phyloP scores from a whole-genome alignment of 1,140 invertebrate genomes.

The Rhizoglyphus robini region DNA sequence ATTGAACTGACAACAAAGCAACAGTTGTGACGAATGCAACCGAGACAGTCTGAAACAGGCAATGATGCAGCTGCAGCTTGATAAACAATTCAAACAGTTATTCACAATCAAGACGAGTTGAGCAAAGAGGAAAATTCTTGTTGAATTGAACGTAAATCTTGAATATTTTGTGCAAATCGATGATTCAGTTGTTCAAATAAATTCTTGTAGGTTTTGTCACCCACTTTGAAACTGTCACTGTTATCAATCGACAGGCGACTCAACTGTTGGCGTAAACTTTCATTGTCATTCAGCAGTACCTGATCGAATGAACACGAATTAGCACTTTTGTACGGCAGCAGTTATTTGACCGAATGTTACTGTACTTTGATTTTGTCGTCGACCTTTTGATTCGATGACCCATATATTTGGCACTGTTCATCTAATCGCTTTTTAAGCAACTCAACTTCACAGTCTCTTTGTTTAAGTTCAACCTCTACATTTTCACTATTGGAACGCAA shows the following conservation, averaged over 20 bases:
- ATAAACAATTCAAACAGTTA: too few relatives aligned
- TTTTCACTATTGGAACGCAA: constrained; percentile 57
- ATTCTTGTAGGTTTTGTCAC: constrained; percentile 66
- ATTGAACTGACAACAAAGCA: too few relatives aligned
- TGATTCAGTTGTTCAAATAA: constrained; percentile 69
- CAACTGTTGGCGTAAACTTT: constrained; percentile 51
- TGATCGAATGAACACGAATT: constrained; percentile 11
- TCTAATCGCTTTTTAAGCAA: constrained; percentile 24
- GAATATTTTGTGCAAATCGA: constrained; percentile 64
- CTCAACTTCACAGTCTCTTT: constrained; percentile 48
- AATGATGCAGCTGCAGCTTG: too few relatives aligned
- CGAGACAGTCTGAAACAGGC: too few relatives aligned
- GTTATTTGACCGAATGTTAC: background rate
- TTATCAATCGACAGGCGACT: constrained; percentile 60
- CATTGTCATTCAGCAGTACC: constrained; percentile 50
- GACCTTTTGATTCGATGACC: constrained; percentile 24
- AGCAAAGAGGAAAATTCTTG: constrained; percentile 59
- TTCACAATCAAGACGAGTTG: constrained; percentile 26
- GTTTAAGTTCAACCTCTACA: constrained; percentile 53
- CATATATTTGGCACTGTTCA: constrained; percentile 22
- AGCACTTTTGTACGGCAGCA: background rate
- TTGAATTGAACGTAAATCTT: constrained; percentile 68
- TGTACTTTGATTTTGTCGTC: constrained; percentile 27
- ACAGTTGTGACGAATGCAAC: too few relatives aligned
- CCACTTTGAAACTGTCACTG: constrained; percentile 44